These are phyloP conservation scores for Mesopsocus fuscifrons DNA, from an alignment of 2,888 invertebrate genomes.

Conservation along the genomic window DNA sequence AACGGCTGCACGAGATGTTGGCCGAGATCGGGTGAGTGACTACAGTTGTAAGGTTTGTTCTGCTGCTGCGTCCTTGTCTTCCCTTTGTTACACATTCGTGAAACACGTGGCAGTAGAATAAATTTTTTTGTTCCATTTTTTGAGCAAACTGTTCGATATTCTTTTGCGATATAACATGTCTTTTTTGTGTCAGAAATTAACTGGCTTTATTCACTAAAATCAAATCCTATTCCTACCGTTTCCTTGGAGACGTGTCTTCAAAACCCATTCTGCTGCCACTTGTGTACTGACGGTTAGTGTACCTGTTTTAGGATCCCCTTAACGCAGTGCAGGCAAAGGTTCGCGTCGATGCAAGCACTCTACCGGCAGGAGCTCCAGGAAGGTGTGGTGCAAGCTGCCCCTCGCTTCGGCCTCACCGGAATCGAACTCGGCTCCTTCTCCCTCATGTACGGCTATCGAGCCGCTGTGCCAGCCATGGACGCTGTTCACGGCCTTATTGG, in stretches of 20 bases:
- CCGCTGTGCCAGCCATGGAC: conserved; percentile 64
- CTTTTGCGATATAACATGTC: no score
- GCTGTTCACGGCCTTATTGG: conserved; percentile 62
- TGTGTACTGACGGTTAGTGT: no score
- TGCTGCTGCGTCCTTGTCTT: conserved; percentile 4
- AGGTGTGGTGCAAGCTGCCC: conserved; percentile 41
- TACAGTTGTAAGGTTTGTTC: neutral
- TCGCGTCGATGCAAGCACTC: conserved; percentile 70
- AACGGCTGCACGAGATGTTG: conserved; percentile 59
- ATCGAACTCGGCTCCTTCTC: conserved; percentile 61
- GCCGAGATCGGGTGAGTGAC: conserved; percentile 74
- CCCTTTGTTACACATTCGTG: no score
- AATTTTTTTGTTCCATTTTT: conserved; percentile 10
- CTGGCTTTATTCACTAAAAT: no score
- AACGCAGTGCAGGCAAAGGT: conserved; percentile 69
- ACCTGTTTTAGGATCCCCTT: conserved; percentile 70
- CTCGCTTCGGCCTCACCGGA: conserved; percentile 47
- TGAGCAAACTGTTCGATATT: no score
- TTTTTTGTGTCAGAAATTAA: no score
- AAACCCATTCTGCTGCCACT: no score
- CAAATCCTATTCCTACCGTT: no score
- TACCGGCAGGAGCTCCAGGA: conserved; percentile 55
- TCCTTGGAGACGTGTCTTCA: no score
- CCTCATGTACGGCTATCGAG: conserved; percentile 61
- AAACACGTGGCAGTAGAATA: no score